Evolutionary conservation across 2,888 invertebrate genomes (phyloP), one percentile per base, ranked within the genome.

Genomic region (Atrina japonica): DNA sequence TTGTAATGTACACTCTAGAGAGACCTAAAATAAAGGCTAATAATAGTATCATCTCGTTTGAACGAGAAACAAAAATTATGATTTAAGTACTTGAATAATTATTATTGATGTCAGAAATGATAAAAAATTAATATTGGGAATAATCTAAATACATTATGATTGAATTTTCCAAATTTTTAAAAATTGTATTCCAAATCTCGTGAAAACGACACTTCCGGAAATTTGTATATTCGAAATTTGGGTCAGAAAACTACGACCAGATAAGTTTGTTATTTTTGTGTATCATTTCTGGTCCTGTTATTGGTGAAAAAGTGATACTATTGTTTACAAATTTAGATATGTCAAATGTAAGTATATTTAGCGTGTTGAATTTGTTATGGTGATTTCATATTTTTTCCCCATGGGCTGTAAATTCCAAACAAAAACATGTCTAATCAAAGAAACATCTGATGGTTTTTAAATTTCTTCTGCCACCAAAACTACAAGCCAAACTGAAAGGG

Each of bases 271-370:
- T n/a, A 18, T 2, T 49, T 49, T 49, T 23, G n/a, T 23, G 14
- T 18, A 21, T 23, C 18, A 49, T 49, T 21, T 49, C 23, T 49
- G 49, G 49, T 11, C 23, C 6, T n/a, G 18, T 49, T n/a, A 18
- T 49, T 18, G 11, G 49, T 21, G 9, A 49, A 49, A 3, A 49
- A 18, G 18, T 18, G 49, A 21, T n/a, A 43, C 23, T n/a, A 59
- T 40, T 23, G 25, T 25, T 41, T 43, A n/a, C 45, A 59, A 59
- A 18, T 29, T 27, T 40, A 71, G 66, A 66, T 45, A 77, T 77
- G 77, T 77, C 77, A 29, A 72, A 72, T 72, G 76, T 76, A 74
- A 74, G 76, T 76, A 69, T 58, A 30, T 47, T n/a, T 45, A 14
- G 11, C 1, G 49, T 49, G 18, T n/a, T 49, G 18, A 2, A 49